Evolutionary conservation across 2,888 invertebrate genomes (phyloP), one percentile per base, ranked within the genome.

Genomic region (Caenorhabditis becei): DNA sequence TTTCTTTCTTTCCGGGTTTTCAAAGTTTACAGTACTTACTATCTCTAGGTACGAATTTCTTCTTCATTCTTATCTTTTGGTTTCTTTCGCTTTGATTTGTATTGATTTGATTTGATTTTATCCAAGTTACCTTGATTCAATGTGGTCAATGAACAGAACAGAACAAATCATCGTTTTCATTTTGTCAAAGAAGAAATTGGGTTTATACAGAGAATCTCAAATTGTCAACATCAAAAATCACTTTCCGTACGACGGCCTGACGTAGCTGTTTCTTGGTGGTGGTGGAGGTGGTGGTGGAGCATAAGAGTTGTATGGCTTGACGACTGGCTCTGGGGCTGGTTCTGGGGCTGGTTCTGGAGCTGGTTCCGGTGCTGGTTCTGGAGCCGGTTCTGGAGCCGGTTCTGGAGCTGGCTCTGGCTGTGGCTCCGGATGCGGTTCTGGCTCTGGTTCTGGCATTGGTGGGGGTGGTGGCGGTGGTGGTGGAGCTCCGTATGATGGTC

Each of bases 311-410:
- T 75, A 70, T 58, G 82, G 82, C 56, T 74, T 77, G 7, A 79
- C 71, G 11, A 77, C 51, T 69, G 83, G 82, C 47, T 78, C 79
- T 35, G 82, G 67, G 14, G 59, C 65, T 41, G 82, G 82, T 20
- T 66, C 83, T 32, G 83, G 80, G 11, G 65, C 63, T 56, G 83
- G 83, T 37, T 81, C 82, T 32, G 83, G 83, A 10, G 47, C 49
- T 62, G 82, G 83, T 41, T 70, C 72, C 28, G 83, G 79, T 4
- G 59, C 37, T 69, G 82, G 79, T 18, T 58, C 69, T 44, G 83
- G 83, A 1, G 66, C 37, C 49, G 79, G 74, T n/a, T 51, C 59
- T 24, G 82, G 82, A 2, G 26, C 77, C 23, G 83, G 82, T 41
- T 54, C 69, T 49, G 83, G 83, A 11, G 49, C 75, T 32, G 83